phyloP scores from a whole-genome alignment of 2,797 vertebrate genomes.

The Ficedula albicollis region DNA sequence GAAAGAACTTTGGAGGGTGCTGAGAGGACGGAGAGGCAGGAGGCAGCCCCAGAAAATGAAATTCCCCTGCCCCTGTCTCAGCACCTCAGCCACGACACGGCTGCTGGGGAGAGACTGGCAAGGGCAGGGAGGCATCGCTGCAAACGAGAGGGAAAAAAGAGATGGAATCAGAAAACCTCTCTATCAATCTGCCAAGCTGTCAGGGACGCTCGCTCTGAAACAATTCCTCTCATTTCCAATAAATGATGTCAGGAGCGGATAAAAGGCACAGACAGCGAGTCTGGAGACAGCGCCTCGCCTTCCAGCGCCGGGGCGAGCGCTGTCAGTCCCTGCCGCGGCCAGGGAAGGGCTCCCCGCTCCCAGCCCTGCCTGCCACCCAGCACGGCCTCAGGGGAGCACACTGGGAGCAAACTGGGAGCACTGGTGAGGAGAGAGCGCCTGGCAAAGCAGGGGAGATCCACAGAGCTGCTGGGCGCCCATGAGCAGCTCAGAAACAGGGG shows the following conservation, averaged over 20 bases:
- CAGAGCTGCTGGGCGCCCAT: fast-evolving
- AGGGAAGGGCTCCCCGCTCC: background rate
- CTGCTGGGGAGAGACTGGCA: background rate
- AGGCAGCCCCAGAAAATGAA: background rate
- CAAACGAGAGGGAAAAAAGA: background rate
- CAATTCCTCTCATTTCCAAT: constrained; percentile 51
- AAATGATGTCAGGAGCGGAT: constrained; percentile 22
- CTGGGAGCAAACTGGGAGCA: background rate
- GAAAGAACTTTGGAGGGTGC: fast-evolving
- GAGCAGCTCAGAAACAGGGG: background rate
- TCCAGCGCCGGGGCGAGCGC: background rate
- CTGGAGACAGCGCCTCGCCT: constrained; percentile 26
- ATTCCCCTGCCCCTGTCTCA: background rate
- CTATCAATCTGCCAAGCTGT: constrained; percentile 66
- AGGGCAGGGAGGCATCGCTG: background rate
- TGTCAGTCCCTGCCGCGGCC: background rate
- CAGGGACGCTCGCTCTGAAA: constrained; percentile 43
- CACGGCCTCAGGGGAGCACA: background rate
- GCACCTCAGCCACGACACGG: background rate
- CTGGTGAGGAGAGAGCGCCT: background rate
- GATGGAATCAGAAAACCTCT: constrained; percentile 51
- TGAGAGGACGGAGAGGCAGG: background rate
- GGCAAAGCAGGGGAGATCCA: no score
- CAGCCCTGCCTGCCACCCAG: background rate
- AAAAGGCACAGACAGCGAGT: constrained; percentile 39